These are phyloP conservation scores for Harpalus rubripes DNA, from an alignment of 2,888 invertebrate species.

Conservation along the genomic window DNA sequence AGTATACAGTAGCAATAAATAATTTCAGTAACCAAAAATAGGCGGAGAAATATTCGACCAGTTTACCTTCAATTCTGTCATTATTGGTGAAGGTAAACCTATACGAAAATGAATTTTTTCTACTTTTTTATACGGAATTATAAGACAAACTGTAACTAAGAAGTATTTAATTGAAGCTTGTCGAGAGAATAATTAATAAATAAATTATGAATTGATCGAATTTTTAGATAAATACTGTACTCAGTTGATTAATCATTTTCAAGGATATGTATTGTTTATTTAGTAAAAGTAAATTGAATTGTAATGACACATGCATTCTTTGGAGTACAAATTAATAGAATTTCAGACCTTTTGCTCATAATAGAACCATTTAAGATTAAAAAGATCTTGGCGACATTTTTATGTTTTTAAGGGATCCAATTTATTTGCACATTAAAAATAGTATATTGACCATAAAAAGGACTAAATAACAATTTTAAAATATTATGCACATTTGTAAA, in stretches of 20 bases:
- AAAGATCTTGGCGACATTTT: no score
- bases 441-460: no score
- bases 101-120: conserved; percentile 53
- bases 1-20: conserved; percentile 40
- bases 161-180: conserved; percentile 26
- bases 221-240: conserved; percentile 33
- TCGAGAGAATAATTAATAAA: conserved; percentile 20
- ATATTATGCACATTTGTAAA: no score
- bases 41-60: conserved; percentile 38
- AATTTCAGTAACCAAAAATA: conserved; percentile 57
- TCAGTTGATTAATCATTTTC: conserved; percentile 33
- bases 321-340: not conserved
- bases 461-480: no score
- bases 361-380: no score
- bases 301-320: conserved; percentile 18
- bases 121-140: conserved; percentile 38
- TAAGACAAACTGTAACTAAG: conserved; percentile 32
- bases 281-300: conserved; percentile 35
- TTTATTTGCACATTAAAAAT: no score
- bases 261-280: conserved; percentile 43
- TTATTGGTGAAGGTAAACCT: conserved; percentile 43
- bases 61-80: conserved; percentile 46
- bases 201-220: conserved; percentile 49
- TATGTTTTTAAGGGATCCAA: no score
- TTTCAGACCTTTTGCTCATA: no score